Evolutionary conservation across 2,113 vertebrate species (phyloP), one percentile per base, ranked within the genome.

Genomic region (Pterophyllum scalare): DNA sequence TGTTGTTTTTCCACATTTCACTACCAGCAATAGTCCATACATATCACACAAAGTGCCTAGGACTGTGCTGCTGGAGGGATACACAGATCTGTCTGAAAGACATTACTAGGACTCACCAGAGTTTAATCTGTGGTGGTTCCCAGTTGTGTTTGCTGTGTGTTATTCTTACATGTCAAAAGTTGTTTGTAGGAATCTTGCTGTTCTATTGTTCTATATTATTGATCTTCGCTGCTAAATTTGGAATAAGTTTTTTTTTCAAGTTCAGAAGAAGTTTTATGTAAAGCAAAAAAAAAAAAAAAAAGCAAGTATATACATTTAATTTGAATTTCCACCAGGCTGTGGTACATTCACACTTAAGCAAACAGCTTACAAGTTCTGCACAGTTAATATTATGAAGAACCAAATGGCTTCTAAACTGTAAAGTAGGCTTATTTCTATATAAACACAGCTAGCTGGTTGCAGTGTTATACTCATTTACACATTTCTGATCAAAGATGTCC

Each of bases 281-380:
- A 62, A 75, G 22, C 19, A 22, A 54, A 17, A 35, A 58, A 59
- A 59, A 24, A 72, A 82, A 59, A n/a, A n/a, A n/a, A n/a, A n/a
- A n/a, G n/a, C 38, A 86, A 64, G 61, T 19, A 65, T 24, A 75
- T 43, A 56, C 24, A 75, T 83, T 82, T 64, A 57, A 38, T 70
- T 56, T 12, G 31, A 80, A 72, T 72, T 75, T 22, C 33, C 24
- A 24, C 24, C 7, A 12, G 28, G 76, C n/a, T n/a, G n/a, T n/a
- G n/a, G n/a, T n/a, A n/a, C n/a, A n/a, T n/a, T n/a, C n/a, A 49
- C 60, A 54, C 8, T n/a, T 17, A 54, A 77, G 52, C 7, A 33
- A 12, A 54, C 54, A 62, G 35, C 22, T 78, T 8, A 79, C 52
- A n/a, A 65, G 13, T 43, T 65, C 62, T 24, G 46, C 14, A 3